phyloP scores from a whole-genome alignment of 2,888 invertebrate genomes.

The Mechanitis messenoides region DNA sequence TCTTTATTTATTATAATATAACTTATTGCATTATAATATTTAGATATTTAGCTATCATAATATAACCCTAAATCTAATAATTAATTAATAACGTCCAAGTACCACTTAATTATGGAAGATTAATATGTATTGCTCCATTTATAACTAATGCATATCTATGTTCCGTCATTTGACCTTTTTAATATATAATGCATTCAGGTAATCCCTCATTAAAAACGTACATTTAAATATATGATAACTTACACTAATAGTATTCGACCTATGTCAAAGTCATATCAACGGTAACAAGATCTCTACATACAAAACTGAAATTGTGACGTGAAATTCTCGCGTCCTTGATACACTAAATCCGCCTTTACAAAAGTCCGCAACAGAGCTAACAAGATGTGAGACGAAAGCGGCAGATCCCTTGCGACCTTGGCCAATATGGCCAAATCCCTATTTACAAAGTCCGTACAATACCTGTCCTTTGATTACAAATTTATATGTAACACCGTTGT shows the following conservation, averaged over 20 bases:
- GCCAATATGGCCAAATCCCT: slow-evolving; percentile 2
- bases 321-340: background rate
- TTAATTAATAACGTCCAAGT: too few relatives aligned
- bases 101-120: too few relatives aligned
- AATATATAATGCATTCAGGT: background rate
- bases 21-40: too few relatives aligned
- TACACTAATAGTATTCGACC: slow-evolving; percentile 1
- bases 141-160: too few relatives aligned
- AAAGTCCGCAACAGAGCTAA: slow-evolving; percentile 1
- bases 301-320: slow-evolving; percentile 1
- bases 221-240: background rate
- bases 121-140: too few relatives aligned
- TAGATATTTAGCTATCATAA: too few relatives aligned
- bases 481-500: slow-evolving; percentile 17
- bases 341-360: background rate
- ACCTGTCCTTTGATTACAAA: slow-evolving; percentile 20
- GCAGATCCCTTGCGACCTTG: slow-evolving; percentile 7
- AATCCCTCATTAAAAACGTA: background rate
- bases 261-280: slow-evolving; percentile 6
- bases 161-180: too few relatives aligned
- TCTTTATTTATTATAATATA: too few relatives aligned
- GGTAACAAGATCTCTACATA: slow-evolving; percentile 1
- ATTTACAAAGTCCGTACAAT: slow-evolving; percentile 3
- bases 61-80: too few relatives aligned
- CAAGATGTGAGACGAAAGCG: slow-evolving; percentile 1